phyloP scores from a whole-genome alignment of 2,113 vertebrate species.

The Anseranas semipalmata region DNA sequence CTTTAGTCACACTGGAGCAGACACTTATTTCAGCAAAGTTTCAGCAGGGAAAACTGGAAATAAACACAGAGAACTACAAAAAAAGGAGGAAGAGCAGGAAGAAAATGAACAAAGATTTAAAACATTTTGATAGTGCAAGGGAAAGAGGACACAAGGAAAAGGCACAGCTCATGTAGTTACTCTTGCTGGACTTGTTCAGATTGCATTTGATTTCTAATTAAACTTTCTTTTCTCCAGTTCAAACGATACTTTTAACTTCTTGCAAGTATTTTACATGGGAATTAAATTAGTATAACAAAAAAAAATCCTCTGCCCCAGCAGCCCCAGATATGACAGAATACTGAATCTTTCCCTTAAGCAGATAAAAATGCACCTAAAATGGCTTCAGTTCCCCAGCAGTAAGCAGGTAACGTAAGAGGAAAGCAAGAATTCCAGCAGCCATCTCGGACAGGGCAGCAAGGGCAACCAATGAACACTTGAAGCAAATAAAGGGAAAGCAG shows the following conservation, averaged over 20 bases:
- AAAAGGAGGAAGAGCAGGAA: background rate
- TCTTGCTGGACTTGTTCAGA: conserved; percentile 10
- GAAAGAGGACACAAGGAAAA: background rate
- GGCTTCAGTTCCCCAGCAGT: background rate
- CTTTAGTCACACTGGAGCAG: background rate
- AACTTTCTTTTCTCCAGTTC: background rate
- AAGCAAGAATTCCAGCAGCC: conserved; percentile 7
- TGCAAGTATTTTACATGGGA: background rate
- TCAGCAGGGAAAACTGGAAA: background rate
- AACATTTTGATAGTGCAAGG: background rate
- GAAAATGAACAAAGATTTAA: background rate
- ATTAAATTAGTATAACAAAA: background rate
- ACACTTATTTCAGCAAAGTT: background rate
- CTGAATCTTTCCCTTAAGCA: background rate
- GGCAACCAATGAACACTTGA: background rate
- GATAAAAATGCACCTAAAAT: background rate
- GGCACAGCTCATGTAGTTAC: background rate
- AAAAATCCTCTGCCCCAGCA: background rate
- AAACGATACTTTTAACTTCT: background rate
- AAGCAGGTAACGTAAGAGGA: background rate
- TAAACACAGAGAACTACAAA: background rate
- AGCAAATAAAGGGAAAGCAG: background rate
- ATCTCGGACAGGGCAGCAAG: background rate
- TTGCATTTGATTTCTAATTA: conserved; percentile 29
- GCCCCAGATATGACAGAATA: background rate